Evolutionary conservation across 2,888 invertebrate species (phyloP).

Genomic region (Agrochola litura): DNA sequence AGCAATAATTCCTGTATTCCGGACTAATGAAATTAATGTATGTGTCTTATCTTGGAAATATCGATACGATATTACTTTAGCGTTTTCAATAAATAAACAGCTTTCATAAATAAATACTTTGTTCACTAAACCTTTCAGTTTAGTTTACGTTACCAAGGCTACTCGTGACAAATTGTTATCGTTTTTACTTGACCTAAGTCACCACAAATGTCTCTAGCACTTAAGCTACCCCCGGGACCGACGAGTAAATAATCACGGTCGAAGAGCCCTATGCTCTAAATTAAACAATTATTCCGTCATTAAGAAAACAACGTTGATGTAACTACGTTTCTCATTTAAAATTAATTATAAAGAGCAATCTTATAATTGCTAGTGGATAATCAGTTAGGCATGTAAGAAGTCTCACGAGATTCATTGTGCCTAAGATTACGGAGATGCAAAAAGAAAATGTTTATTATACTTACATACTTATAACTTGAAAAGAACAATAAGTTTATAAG

Average conservation of each 20-base stretch:
- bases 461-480: background rate
- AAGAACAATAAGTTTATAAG: constrained; percentile 33
- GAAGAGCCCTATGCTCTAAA: constrained; percentile 38
- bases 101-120: background rate
- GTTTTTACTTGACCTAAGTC: constrained; percentile 33
- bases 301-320: constrained; percentile 49
- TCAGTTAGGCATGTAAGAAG: constrained; percentile 47
- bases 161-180: constrained; percentile 20
- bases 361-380: constrained; percentile 51
- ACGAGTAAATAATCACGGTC: constrained; percentile 43
- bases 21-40: background rate
- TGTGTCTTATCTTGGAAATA: background rate
- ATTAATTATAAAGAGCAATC: constrained; percentile 55
- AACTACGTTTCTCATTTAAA: constrained; percentile 52
- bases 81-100: background rate
- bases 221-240: constrained; percentile 40
- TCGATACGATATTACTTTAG: background rate
- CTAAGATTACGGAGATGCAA: constrained; percentile 36
- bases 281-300: constrained; percentile 59
- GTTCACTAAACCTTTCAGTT: constrained; percentile 9
- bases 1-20: background rate
- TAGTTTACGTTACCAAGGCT: constrained; percentile 10
- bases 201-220: constrained; percentile 45
- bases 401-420: constrained; percentile 65
- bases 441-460: constrained; percentile 46